These are phyloP conservation scores for Drosophila subsilvestris DNA, from an alignment of 2,888 invertebrate genomes.

Conservation along the genomic window DNA sequence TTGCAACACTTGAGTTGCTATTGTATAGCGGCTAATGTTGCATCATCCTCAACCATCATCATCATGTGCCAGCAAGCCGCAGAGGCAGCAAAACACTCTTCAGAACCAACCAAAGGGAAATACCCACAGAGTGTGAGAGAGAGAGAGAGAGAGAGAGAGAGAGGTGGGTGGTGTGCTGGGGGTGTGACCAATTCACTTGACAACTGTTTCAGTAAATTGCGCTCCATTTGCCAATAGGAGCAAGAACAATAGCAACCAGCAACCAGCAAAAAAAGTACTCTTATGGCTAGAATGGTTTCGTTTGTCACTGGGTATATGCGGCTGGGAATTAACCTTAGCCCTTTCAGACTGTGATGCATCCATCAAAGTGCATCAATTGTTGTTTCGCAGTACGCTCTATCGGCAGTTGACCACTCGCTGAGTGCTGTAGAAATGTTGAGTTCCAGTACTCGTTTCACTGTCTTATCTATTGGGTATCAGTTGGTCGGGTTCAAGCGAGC, in stretches of 20 bases:
- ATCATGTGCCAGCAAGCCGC: slow-evolving; percentile 11
- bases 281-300: slow-evolving; percentile 44
- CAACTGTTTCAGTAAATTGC: slow-evolving; percentile 12
- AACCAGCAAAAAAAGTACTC: not conserved
- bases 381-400: too few species aligned
- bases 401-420: too few species aligned
- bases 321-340: too few species aligned
- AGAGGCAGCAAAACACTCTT: slow-evolving; percentile 12
- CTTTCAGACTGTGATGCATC: too few species aligned
- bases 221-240: slow-evolving; percentile 53
- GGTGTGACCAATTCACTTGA: slow-evolving; percentile 6
- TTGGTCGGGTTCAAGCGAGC: too few species aligned
- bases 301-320: not conserved
- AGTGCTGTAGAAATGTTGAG: too few species aligned
- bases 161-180: not conserved
- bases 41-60: slow-evolving; percentile 40
- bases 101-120: slow-evolving; percentile 30
- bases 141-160: slow-evolving; percentile 4
- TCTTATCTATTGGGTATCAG: too few species aligned
- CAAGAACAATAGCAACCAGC: slow-evolving; percentile 20
- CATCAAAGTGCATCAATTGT: too few species aligned
- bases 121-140: slow-evolving; percentile 2
- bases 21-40: slow-evolving; percentile 38
- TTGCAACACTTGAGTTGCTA: slow-evolving; percentile 54
- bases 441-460: too few species aligned